phyloP scores from a whole-genome alignment of 2,888 invertebrate species.

The Meiosimyza platycephala region DNA sequence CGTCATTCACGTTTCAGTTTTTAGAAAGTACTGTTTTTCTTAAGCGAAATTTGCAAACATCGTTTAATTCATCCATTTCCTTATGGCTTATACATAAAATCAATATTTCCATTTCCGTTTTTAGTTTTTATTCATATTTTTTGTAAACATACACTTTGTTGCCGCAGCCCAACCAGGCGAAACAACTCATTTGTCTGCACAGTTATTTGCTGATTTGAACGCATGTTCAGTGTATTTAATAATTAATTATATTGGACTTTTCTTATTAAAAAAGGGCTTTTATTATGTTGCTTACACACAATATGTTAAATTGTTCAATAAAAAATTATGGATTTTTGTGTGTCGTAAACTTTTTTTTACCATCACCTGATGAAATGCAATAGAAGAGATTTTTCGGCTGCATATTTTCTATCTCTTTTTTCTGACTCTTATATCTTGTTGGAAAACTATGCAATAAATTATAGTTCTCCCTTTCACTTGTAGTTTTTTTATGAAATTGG shows the following conservation, averaged over 20 bases:
- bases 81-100: constrained; percentile 31
- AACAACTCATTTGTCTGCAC: not conserved
- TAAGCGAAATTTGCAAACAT: constrained; percentile 7
- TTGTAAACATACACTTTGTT: constrained; percentile 5
- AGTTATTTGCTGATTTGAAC: not conserved
- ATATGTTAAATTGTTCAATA: not conserved
- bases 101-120: constrained; percentile 32
- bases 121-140: not conserved
- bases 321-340: too few species aligned
- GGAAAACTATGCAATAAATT: too few species aligned
- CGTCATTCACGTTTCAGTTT: not conserved
- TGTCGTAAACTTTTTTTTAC: too few species aligned
- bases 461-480: too few species aligned
- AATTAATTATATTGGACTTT: too few species aligned
- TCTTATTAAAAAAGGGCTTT: not conserved
- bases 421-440: too few species aligned
- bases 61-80: not conserved
- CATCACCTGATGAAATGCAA: too few species aligned
- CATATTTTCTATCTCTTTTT: too few species aligned
- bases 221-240: not conserved
- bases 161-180: constrained; percentile 3
- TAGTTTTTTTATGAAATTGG: too few species aligned
- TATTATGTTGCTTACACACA: not conserved
- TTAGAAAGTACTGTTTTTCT: not conserved
- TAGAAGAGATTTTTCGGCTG: too few species aligned